Base-by-base conservation (phyloP, 53 echinoderm and acorn worm genomes). In the Holothuria leucospilota region DNA sequence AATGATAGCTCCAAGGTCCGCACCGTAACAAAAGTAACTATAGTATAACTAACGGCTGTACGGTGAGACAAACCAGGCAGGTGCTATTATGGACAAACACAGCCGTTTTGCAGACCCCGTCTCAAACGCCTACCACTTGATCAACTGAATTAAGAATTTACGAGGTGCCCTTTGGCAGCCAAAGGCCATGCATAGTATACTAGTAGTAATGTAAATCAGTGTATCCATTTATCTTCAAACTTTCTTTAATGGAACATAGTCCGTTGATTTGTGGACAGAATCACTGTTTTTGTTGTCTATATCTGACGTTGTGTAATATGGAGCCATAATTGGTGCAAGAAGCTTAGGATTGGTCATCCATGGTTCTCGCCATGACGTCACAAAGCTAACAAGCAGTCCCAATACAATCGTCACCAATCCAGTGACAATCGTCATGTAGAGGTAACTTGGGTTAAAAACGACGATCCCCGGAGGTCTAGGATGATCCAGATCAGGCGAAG, bases 321-420 rank as follows among this genome's bases (percentile, higher is more conserved):
- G 78, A 9, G 78, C 58, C 28, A 58, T 2, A 25, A 78, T 53
- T 78, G 78, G 78, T 25, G 78, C 78, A 51, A 78, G 51, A 13
- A 78, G 56, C 5, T 27, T 78, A 20, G 58, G 46, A 52, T 78
- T 14, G 20, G 59, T 51, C 28, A 27, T 27, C 51, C 11, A 20
- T 23, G 28, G 78, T 25, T 52, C 14, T 21, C 53, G 23, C 78
- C 53, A 56, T 58, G 78, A 78, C 52, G 78, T 78, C 59, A 78
- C 13, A 20, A 25, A 27, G 20, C 78, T 78, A 0, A 78, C 59
- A 14, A 53, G 25, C 26, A 78, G 14, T 51, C 78, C 60, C 6
- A 78, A 21, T 4, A 78, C 11, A 14, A 78, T 46, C 23, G 51
- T 26, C 29, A 58, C 26, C 14, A 78, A 51, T 29, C 59, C 52